Conservation (phyloP, 2,113 vertebrate species). For the Catharus minimus region DNA sequence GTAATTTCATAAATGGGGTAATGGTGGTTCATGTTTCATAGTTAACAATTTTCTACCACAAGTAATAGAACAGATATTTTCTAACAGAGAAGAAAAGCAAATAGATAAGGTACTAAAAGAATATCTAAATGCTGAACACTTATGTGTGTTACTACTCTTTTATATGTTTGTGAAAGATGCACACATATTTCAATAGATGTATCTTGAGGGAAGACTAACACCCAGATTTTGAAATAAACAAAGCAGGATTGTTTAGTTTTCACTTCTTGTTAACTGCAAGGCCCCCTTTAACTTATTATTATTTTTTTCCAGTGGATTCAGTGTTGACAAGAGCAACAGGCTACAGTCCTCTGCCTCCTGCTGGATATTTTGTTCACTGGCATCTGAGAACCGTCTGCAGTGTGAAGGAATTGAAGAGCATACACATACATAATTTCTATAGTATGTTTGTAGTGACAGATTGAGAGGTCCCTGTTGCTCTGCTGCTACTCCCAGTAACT, state of each 20-base stretch:
- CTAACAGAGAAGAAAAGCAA: not conserved
- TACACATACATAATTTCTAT: not conserved
- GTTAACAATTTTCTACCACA: not conserved
- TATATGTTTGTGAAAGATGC: not conserved
- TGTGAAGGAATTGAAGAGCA: not conserved
- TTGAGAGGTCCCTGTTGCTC: not conserved
- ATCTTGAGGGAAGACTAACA: not conserved
- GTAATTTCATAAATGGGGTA: not conserved
- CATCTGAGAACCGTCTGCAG: not conserved
- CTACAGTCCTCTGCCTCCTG: slow-evolving; percentile 3
- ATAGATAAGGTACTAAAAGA: not conserved
- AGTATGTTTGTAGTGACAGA: not conserved
- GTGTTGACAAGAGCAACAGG: not conserved
- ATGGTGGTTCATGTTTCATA: not conserved
- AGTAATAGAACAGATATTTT: not conserved
- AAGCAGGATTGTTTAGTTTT: not conserved
- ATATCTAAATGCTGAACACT: not conserved
- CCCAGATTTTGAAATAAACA: not conserved
- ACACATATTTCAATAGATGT: not conserved
- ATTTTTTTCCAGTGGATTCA: not conserved
- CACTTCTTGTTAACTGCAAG: not conserved
- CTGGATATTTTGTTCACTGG: not conserved
- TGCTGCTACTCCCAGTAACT: not conserved
- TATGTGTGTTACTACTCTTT: not conserved
- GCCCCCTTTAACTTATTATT: not conserved